These are phyloP conservation scores for Pediacus dermestoides DNA, from an alignment of 2,888 invertebrate genomes.

Conservation along the genomic window DNA sequence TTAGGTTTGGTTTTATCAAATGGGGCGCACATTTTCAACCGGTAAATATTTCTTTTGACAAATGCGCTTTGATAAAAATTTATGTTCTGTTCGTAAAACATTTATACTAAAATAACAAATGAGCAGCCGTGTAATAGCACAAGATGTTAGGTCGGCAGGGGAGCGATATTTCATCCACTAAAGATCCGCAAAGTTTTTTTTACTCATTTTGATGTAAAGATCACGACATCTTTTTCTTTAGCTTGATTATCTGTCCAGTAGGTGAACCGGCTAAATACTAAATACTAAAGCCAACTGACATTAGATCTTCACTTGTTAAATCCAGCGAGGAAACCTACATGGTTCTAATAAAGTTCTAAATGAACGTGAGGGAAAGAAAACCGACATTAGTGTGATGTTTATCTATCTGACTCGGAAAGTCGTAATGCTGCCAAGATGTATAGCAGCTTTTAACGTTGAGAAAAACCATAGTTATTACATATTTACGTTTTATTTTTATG, in stretches of 20 bases:
- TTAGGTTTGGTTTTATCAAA: too few relatives aligned
- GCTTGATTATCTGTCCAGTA: slow-evolving; percentile 11
- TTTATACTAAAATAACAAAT: too few relatives aligned
- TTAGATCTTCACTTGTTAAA: slow-evolving; percentile 11
- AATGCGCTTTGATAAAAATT: too few relatives aligned
- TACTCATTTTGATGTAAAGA: too few relatives aligned
- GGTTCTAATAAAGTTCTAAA: slow-evolving; percentile 13
- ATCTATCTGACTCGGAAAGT: slow-evolving; percentile 13
- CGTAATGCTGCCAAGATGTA: slow-evolving; percentile 12
- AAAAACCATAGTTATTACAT: slow-evolving; percentile 15
- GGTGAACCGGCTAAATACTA: slow-evolving; percentile 11
- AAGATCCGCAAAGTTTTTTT: too few relatives aligned
- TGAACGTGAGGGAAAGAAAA: slow-evolving; percentile 12
- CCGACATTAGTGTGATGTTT: slow-evolving; percentile 14
- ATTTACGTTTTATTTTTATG: slow-evolving; percentile 16
- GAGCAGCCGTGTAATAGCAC: too few relatives aligned
- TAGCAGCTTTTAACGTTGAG: slow-evolving; percentile 14
- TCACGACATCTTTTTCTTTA: slow-evolving; percentile 9
- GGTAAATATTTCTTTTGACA: too few relatives aligned
- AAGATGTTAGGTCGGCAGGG: too few relatives aligned
- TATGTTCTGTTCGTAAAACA: too few relatives aligned
- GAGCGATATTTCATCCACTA: too few relatives aligned
- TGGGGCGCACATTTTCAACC: too few relatives aligned
- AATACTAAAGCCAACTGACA: slow-evolving; percentile 13
- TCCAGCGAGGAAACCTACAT: slow-evolving; percentile 9